Evolutionary conservation across 2,888 invertebrate species (phyloP).

Genomic region (Athalia circularis): DNA sequence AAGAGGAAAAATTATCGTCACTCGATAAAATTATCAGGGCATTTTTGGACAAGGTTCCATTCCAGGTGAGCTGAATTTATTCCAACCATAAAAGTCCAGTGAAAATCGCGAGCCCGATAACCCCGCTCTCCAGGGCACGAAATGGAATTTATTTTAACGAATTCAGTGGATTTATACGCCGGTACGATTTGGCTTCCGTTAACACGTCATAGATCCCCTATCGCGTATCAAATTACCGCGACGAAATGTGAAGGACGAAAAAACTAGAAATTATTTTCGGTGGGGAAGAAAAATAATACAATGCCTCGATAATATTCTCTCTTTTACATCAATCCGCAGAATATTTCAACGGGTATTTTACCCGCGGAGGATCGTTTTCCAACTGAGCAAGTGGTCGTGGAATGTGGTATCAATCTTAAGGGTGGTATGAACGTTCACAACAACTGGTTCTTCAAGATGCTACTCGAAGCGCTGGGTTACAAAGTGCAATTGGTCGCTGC

Average conservation of each 20-base stretch:
- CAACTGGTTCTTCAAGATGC: constrained; percentile 45
- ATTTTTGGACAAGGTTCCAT: constrained; percentile 40
- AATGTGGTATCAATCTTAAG: constrained; percentile 15
- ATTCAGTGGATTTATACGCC: too few species aligned
- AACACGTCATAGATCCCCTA: too few species aligned
- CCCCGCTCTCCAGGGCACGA: too few species aligned
- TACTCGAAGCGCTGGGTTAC: constrained; percentile 43
- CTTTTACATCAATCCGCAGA: constrained; percentile 11
- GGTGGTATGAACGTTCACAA: constrained; percentile 43
- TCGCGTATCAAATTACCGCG: too few species aligned
- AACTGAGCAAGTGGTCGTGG: constrained; percentile 18
- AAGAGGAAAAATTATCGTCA: constrained; percentile 13
- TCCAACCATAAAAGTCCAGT: too few species aligned
- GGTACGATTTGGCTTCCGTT: too few species aligned
- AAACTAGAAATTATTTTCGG: not conserved
- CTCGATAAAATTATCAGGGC: constrained; percentile 40
- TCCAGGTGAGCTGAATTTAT: constrained; percentile 30
- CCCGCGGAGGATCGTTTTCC: constrained; percentile 36
- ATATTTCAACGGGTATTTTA: constrained; percentile 37
- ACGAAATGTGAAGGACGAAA: too few species aligned
- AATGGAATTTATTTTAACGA: too few species aligned
- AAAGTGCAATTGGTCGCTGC: constrained; percentile 22
- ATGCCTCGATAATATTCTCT: not conserved
- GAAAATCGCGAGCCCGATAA: too few species aligned
- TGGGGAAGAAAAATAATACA: not conserved